Evolutionary conservation across 2,113 vertebrate genomes (phyloP), one percentile per base, ranked within the genome.

Genomic region (Dolichallabes microphthalmus): DNA sequence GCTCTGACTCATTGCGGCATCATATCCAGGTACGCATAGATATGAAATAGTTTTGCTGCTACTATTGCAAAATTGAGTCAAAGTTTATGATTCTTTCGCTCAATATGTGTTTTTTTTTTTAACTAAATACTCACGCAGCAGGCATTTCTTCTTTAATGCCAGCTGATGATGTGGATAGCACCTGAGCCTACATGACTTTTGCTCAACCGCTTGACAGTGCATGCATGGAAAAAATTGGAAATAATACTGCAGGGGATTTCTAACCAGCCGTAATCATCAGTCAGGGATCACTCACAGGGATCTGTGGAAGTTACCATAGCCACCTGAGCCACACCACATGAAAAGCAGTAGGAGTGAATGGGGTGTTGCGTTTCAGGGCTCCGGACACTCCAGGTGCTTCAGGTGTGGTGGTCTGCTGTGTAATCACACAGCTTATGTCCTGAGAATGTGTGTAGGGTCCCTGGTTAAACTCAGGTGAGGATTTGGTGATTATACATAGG

Each of bases 361-460:
- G 75, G 22, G 86, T 87, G 80, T 89, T 77, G 35, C 57, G 50
- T 89, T 89, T 89, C 88, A 88, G 63, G 82, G 82, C 82, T 50
- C 63, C 20, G 79, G 88, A 88, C 80, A 82, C 50, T 27, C 58
- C 86, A 89, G 88, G 88, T 89, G 88, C 88, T 89, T 75, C 88
- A 89, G 88, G 88, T 89, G 88, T 76, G 60, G 22, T 15, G 19
- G 7, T 45, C 58, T 53, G 50, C 30, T 55, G 50, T 79, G 77
- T 80, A 89, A 87, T 83, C 74, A 82, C 74, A 87, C 61, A 83
- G 81, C 52, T 39, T 22, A 19, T 53, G 69, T 27, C 63, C 68
- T 66, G 11, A 82, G 45, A 79, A 71, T 58, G 60, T 55, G 69
- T 39, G 57, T 30, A 35, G 53, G 74, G 71, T 75, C 71, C 6